Conservation (phyloP, 2,113 vertebrate species). For the Semicossyphus pulcher region DNA sequence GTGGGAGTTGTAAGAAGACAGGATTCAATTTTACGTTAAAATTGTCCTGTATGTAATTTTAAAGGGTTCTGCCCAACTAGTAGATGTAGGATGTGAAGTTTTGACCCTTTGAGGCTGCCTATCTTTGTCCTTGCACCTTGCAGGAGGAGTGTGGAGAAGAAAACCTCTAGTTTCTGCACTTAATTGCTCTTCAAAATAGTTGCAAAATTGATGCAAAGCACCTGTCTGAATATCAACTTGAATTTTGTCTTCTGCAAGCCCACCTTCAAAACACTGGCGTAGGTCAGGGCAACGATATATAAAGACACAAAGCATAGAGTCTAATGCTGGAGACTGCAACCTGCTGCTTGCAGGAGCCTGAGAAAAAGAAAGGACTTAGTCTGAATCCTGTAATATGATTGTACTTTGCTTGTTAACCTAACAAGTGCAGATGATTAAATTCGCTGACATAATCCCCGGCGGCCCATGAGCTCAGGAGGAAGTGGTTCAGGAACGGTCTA, state of each 20-base stretch:
- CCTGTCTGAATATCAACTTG: no score
- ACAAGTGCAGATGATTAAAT: slow-evolving; percentile 83
- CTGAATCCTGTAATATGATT: slow-evolving; percentile 68
- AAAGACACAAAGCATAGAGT: no score
- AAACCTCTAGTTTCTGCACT: no score
- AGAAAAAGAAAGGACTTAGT: slow-evolving; percentile 29
- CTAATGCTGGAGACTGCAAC: not conserved
- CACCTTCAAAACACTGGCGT: no score
- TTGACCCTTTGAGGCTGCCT: not conserved
- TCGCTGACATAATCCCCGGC: slow-evolving; percentile 79
- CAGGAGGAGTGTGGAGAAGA: not conserved
- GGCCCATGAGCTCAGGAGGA: slow-evolving; percentile 71
- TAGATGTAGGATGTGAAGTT: not conserved
- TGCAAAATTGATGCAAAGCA: not conserved
- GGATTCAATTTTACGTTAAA: slow-evolving; percentile 23
- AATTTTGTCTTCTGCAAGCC: no score
- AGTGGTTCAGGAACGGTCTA: slow-evolving; percentile 75
- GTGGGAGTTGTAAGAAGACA: slow-evolving; percentile 27
- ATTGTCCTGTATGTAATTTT: not conserved
- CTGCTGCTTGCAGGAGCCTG: slow-evolving; percentile 6
- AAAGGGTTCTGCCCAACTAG: not conserved
- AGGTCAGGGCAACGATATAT: no score
- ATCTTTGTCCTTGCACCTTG: not conserved
- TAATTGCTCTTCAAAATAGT: not conserved
- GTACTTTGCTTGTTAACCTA: slow-evolving; percentile 82